Evolutionary conservation across 2,113 vertebrate species (phyloP), one percentile per base, ranked within the genome.

Genomic region (Amphiprion percula): DNA sequence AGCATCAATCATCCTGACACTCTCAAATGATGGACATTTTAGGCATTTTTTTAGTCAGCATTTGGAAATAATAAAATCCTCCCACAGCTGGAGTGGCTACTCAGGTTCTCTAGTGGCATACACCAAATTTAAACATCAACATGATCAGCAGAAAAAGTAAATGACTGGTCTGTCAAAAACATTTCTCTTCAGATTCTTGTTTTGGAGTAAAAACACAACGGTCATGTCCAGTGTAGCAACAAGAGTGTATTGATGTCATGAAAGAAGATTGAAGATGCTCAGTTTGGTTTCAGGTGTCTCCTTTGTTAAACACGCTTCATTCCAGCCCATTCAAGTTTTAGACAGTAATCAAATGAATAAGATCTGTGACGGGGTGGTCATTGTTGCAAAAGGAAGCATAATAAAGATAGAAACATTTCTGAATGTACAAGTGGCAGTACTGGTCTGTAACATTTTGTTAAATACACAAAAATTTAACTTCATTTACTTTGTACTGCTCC

Each of bases 1-100:
- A 65, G 44, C 64, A 68, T 53, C 30, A 21, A 28, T 60, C 16
- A 62, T 39, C 56, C 61, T 5, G 14, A 61, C 47, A 54, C 37
- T 59, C 11, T 53, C 8, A 11, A 28, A 16, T 33, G 56, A 77
- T 47, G 68, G 64, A 77, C 37, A 53, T 46, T 68, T 60, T 53
- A 46, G 21, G 21, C 21, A 68, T 61, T 23, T 53, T n/a, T 56
- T n/a, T 56, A 55, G 4, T 52, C 61, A 65, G 21, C 41, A 15
- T 44, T 44, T 44, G 41, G 11, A 47, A 44, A 41, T 28, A 26
- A 26, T 67, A 60, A n/a, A 58, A n/a, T 23, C 44, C 26, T 39
- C 62, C 44, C 53, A 58, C 49, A 26, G 54, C 2, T 24, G 19
- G 52, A 56, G 24, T 49, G 26, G n/a, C 44, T 26, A 67, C 62